Conservation (phyloP, 2,113 vertebrate genomes). For the Oncorhynchus clarkii region DNA sequence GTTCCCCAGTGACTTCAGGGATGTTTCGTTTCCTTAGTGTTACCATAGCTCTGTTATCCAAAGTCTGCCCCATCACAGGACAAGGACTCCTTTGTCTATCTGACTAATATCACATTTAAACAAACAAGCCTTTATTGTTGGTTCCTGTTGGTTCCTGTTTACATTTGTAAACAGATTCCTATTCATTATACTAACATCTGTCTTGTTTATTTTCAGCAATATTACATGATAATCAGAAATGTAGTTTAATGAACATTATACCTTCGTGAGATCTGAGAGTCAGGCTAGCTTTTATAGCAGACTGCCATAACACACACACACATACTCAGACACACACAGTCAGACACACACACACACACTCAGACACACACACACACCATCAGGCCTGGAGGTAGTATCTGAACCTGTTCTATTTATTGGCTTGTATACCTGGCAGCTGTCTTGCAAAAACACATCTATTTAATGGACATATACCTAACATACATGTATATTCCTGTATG, state of each 20-base stretch:
- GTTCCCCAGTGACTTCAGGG: background rate
- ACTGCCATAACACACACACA: conserved; percentile 28
- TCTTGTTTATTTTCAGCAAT: background rate
- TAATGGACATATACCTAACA: conserved; percentile 46
- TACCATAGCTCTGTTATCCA: background rate
- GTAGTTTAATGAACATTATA: background rate
- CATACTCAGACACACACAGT: conserved; percentile 21
- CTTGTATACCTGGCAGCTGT: conserved; percentile 60
- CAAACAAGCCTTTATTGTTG: background rate
- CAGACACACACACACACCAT: conserved; percentile 24
- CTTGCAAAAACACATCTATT: conserved; percentile 48
- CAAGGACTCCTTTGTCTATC: background rate
- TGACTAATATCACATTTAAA: background rate
- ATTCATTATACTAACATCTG: background rate
- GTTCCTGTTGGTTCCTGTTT: background rate
- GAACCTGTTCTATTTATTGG: conserved; percentile 58
- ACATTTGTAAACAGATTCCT: background rate
- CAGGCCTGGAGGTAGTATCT: conserved; percentile 37
- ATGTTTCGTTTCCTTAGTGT: background rate
- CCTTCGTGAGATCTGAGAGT: too few species aligned
- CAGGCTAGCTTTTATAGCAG: background rate
- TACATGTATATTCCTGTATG: background rate
- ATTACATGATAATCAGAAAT: background rate
- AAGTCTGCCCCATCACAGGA: background rate
- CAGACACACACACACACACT: conserved; percentile 5